Base-by-base conservation (phyloP, 2,797 vertebrate genomes). In the Heterohyrax brucei region DNA sequence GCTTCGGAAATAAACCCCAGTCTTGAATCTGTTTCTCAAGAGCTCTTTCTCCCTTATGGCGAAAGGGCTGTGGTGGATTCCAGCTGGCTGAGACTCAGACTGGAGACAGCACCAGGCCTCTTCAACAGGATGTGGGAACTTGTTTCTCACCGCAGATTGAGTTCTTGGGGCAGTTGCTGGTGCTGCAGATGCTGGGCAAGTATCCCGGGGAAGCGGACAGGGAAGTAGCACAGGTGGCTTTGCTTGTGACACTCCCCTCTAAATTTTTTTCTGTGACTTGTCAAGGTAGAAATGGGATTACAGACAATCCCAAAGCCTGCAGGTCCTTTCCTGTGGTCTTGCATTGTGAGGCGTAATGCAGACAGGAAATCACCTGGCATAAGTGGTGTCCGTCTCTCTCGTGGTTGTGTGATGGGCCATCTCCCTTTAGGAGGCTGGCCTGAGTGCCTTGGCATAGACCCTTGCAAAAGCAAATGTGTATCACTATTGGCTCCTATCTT, bases 71-170 rank as follows among this genome's bases (percentile, higher is more conserved):
- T 83, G 86, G 61, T 33, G 30, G 68, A 92, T 94, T 88, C 95
- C 88, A 96, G 48, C 10, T 39, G 44, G 82, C 79, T 81, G 64
- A 83, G 61, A 13, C 81, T 88, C 28, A 26, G 22, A 72, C 73
- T 94, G 92, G 83, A 78, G 94, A 62, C 61, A 95, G 78, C 21
- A 53, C 56, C 68, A 92, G 66, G 87, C 82, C 72, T 83, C n/a
- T 96, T 83, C 79, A 92, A 96, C 96, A 97, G 97, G 97, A 97
- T 97, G 97, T 97, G 97, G 97, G 96, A 96, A 95, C 87, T 22
- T 77, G 76, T 44, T 76, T 96, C 94, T 97, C 61, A 95, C 97
- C 96, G 21, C 97, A 97, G 13, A 91, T 56, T 68, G 62, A 93
- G 95, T 87, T 91, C 72, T 56, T 81, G 78, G 92, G 92, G 93